Base-by-base conservation (phyloP, 2,888 invertebrate genomes). In the Physocephala rufipes region DNA sequence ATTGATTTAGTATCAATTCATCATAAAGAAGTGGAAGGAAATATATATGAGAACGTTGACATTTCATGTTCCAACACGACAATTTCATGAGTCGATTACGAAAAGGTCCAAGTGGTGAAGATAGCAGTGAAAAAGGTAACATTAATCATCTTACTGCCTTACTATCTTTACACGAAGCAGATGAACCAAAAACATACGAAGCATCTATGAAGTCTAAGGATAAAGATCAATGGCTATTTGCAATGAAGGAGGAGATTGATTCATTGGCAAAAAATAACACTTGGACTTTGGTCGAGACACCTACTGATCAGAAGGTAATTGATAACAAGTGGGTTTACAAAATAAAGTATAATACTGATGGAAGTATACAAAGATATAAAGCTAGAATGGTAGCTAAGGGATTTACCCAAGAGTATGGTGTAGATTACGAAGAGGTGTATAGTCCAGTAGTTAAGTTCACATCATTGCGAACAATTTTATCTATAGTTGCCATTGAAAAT, bases 291-390 rank as follows among this genome's bases (percentile, higher is more conserved):
- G 61, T 65, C 19, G 61, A 74, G 2, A 30, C 75, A 53, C 77
- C 76, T 12, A 43, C 49, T 1, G 73, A 69, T 21, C 66, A 69
- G 19, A 78, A 77, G 58, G 62, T 73, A 28, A 75, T 80, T 45
- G 73, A 73, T 30, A 79, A 73, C 19, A 78, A 77, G 80, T 81
- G 80, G 79, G 77, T 79, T 2, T 79, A 74, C 59, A 78, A 78
- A 64, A 71, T 45, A 71, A 76, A 58, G 36, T 28, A 13, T 28
- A 2, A 4, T 1, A 36, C 43, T 16, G 43, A 55, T 21, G 21
- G 1, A 24, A 53, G 19, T 59, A 55, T 26, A n/a, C 51, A 62
- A 15, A 9, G 58, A 15, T 51, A n/a, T 47, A 43, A 47, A 16
- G 47, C 49, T 15, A 49, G n/a, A 21, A 15, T 61, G 9, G 59